phyloP scores from a whole-genome alignment of 1,140 invertebrate genomes.

The Odontomachus brunneus region DNA sequence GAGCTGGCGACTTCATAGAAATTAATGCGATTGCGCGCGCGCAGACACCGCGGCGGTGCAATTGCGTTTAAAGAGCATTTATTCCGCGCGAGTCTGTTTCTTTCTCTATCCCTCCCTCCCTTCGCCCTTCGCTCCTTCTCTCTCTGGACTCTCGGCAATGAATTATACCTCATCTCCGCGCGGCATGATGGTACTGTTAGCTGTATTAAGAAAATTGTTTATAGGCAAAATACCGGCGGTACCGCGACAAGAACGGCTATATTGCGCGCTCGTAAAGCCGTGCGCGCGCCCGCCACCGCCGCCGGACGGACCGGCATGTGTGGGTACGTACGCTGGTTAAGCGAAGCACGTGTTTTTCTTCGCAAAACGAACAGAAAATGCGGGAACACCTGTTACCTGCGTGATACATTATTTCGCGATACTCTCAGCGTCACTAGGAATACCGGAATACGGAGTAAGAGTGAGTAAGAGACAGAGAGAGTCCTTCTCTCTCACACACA shows the following conservation, averaged over 20 bases:
- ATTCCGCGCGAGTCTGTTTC: conserved; percentile 33
- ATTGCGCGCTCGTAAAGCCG: background rate
- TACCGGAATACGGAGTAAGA: conserved; percentile 21
- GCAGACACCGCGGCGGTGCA: conserved; percentile 30
- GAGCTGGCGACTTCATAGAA: conserved; percentile 46
- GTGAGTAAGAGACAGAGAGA: too few relatives aligned
- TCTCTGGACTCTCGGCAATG: background rate
- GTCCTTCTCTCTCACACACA: background rate
- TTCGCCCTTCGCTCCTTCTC: too few relatives aligned
- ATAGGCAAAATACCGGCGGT: conserved; percentile 34
- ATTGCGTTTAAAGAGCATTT: conserved; percentile 49
- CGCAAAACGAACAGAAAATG: conserved; percentile 58
- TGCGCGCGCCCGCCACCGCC: too few relatives aligned
- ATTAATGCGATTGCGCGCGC: conserved; percentile 49
- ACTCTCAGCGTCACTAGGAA: conserved; percentile 32
- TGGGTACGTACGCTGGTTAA: conserved; percentile 32
- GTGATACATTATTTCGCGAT: conserved; percentile 52
- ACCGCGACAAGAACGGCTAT: conserved; percentile 21
- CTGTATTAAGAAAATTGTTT: conserved; percentile 58
- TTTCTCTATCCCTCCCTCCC: background rate
- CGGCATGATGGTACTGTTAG: conserved; percentile 45
- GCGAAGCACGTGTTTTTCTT: conserved; percentile 62
- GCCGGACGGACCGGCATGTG: background rate
- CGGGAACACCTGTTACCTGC: conserved; percentile 62
- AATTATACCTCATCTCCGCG: conserved; percentile 32